These are phyloP conservation scores for Perognathus longimembris DNA, from an alignment of 2,113 vertebrate genomes.

Conservation along the genomic window DNA sequence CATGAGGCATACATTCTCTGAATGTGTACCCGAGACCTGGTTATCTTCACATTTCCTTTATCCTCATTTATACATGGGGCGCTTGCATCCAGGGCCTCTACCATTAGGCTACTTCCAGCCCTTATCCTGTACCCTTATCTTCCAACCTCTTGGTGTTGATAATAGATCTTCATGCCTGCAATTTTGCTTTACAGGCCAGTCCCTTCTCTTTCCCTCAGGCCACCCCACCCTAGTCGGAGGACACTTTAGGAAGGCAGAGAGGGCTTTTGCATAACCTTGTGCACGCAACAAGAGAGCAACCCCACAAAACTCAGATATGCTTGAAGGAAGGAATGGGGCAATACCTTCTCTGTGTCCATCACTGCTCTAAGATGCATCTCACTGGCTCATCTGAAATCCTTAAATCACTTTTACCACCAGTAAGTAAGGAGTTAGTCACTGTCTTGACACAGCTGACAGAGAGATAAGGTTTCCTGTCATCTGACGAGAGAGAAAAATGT, in stretches of 20 bases:
- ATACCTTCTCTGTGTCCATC: no score
- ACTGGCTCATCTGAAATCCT: slow-evolving; percentile 6
- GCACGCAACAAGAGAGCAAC: neutral
- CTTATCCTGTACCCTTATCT: neutral
- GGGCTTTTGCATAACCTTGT: neutral
- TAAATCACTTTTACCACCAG: slow-evolving; percentile 13
- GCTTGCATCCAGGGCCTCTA: neutral
- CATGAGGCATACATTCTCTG: accelerated
- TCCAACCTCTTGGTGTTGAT: no score
- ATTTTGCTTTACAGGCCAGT: neutral
- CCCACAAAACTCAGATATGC: neutral
- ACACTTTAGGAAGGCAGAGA: no score
- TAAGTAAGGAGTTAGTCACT: neutral
- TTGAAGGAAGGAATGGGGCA: neutral
- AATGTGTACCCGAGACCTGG: no score
- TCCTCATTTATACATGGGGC: neutral
- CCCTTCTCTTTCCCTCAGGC: neutral
- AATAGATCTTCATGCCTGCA: neutral
- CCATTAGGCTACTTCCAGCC: neutral
- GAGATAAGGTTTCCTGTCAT: slow-evolving; percentile 42
- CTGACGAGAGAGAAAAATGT: neutral
- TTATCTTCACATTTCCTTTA: neutral
- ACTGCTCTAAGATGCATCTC: neutral
- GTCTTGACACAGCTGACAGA: slow-evolving; percentile 43
- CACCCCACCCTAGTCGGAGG: neutral